Evolutionary conservation across 2,888 invertebrate species (phyloP).

Genomic region (Alentia gelatinosa): DNA sequence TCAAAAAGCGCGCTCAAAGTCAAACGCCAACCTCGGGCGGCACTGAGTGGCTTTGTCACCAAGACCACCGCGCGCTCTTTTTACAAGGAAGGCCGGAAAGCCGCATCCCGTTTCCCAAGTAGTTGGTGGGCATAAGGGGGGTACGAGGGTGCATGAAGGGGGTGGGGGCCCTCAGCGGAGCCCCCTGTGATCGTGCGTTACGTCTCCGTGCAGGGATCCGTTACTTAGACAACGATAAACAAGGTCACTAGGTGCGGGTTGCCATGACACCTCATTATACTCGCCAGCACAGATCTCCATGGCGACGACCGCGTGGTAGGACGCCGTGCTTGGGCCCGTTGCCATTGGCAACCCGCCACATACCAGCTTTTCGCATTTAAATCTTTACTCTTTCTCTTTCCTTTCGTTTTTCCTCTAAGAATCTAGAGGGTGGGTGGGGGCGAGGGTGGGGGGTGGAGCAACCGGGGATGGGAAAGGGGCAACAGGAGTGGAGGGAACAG

Average conservation of each 20-base stretch:
- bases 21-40: slow-evolving; percentile 17
- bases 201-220: neutral
- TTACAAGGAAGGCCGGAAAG: too few species aligned
- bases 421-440: neutral
- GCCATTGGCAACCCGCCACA: slow-evolving; percentile 3
- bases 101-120: too few species aligned
- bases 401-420: neutral
- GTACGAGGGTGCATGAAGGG: neutral
- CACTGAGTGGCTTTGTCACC: slow-evolving; percentile 33
- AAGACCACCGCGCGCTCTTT: neutral
- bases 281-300: neutral
- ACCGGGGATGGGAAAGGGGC: neutral
- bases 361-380: neutral
- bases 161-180: neutral
- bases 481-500: neutral
- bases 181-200: neutral
- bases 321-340: neutral
- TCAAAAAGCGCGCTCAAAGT: slow-evolving; percentile 41
- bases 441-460: neutral
- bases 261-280: slow-evolving; percentile 48
- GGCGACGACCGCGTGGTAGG: neutral
- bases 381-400: neutral
- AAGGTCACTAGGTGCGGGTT: slow-evolving; percentile 23
- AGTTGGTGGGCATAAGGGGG: too few species aligned
- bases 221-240: slow-evolving; percentile 25